phyloP scores from a whole-genome alignment of 2,113 vertebrate genomes.

The Hippolais icterina region DNA sequence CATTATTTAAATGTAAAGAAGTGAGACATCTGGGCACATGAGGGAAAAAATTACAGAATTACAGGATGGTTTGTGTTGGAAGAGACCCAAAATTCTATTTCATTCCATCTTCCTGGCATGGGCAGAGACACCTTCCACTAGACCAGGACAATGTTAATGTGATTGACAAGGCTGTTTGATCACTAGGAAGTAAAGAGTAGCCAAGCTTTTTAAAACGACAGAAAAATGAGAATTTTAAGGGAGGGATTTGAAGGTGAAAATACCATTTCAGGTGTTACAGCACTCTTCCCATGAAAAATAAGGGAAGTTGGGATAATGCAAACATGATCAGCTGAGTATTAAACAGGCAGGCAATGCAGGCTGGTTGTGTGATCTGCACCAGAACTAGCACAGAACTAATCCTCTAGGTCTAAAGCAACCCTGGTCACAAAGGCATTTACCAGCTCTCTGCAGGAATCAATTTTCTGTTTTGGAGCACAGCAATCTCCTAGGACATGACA shows the following conservation, averaged over 20 bases:
- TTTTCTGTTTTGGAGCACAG: background rate
- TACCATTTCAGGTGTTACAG: background rate
- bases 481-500: background rate
- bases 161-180: background rate
- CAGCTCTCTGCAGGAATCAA: background rate
- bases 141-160: background rate
- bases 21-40: rapidly evolving
- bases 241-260: background rate
- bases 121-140: background rate
- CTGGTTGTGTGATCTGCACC: background rate
- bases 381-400: background rate
- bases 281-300: background rate
- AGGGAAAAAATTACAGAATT: background rate
- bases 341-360: background rate
- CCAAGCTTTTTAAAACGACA: background rate
- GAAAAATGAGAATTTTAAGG: background rate
- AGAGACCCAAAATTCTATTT: background rate
- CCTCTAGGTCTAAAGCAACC: background rate
- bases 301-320: background rate
- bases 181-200: background rate
- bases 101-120: background rate
- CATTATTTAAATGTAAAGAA: background rate
- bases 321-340: background rate
- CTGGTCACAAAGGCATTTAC: background rate
- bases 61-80: background rate